Conservation (phyloP, 2,888 invertebrate genomes). For the Orchesella flavescens region DNA sequence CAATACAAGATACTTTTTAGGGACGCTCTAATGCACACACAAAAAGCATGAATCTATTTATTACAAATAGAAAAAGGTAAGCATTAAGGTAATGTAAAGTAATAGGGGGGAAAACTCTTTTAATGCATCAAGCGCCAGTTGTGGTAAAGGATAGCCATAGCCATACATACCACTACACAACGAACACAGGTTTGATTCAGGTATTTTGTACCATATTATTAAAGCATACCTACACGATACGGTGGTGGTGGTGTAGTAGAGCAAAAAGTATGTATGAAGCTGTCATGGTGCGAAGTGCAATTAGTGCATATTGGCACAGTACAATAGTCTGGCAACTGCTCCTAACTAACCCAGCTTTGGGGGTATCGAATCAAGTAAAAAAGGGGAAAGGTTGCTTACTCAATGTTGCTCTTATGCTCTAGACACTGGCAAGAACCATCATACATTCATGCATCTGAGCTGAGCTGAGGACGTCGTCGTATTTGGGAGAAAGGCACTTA, state of each 20-base stretch:
- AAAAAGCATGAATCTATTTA: constrained; percentile 34
- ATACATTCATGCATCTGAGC: constrained; percentile 1
- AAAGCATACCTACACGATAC: constrained; percentile 1
- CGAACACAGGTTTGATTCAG: constrained; percentile 30
- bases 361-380: constrained; percentile 15
- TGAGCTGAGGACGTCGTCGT: constrained; percentile 1
- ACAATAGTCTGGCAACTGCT: constrained; percentile 8
- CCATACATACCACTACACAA: neutral
- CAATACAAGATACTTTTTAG: too few relatives aligned
- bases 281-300: constrained; percentile 64
- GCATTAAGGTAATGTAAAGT: constrained; percentile 42
- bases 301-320: constrained; percentile 63
- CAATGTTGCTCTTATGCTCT: constrained; percentile 20
- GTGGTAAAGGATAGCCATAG: constrained; percentile 18
- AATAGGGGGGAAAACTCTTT: constrained; percentile 41
- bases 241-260: constrained; percentile 9
- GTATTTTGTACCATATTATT: constrained; percentile 38
- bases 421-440: constrained; percentile 34
- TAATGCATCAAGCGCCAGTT: constrained; percentile 42
- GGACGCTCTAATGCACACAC: constrained; percentile 39
- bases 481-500: constrained; percentile 2
- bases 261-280: constrained; percentile 56
- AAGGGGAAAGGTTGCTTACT: constrained; percentile 33
- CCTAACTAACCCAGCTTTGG: neutral
- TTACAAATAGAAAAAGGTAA: constrained; percentile 17